These are phyloP conservation scores for Sarcophaga carnaria DNA, from an alignment of 2,888 invertebrate genomes.

Conservation along the genomic window DNA sequence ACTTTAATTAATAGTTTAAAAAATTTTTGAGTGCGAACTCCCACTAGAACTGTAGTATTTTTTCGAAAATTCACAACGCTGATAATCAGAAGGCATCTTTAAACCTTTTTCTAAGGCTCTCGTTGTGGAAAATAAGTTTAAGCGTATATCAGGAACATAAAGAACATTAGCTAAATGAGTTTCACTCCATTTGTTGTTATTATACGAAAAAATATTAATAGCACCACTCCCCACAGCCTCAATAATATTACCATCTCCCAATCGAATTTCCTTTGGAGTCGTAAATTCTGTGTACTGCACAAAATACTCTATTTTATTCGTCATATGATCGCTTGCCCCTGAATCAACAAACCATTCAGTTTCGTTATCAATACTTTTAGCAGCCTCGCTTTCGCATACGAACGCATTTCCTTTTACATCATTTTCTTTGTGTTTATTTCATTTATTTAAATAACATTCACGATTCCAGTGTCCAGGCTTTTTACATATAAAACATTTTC, in stretches of 20 bases:
- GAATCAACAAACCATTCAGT: slow-evolving; percentile 48
- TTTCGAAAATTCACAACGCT: slow-evolving; percentile 48
- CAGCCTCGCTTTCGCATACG: slow-evolving; percentile 41
- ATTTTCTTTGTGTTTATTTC: slow-evolving; percentile 27
- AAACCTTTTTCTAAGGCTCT: slow-evolving; percentile 49
- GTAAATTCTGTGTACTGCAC: slow-evolving; percentile 5
- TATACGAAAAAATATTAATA: slow-evolving; percentile 43
- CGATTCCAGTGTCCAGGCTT: slow-evolving; percentile 46
- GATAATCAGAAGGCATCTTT: slow-evolving; percentile 48
- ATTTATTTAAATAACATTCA: slow-evolving; percentile 43
- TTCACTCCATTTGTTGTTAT: slow-evolving; percentile 37
- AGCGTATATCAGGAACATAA: slow-evolving; percentile 44
- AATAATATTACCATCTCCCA: slow-evolving; percentile 38
- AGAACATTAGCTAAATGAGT: slow-evolving; percentile 49
- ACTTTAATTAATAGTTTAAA: slow-evolving; percentile 49
- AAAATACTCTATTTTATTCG: slow-evolving; percentile 3
- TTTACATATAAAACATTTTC: slow-evolving; percentile 42
- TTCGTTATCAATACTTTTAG: slow-evolving; percentile 30
- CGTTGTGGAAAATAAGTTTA: slow-evolving; percentile 49
- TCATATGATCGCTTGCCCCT: slow-evolving; percentile 41
- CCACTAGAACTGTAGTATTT: slow-evolving; percentile 40
- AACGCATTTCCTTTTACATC: slow-evolving; percentile 37
- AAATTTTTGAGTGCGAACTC: slow-evolving; percentile 39
- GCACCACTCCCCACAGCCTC: slow-evolving; percentile 30
- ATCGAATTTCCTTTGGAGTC: slow-evolving; percentile 4